phyloP scores from a whole-genome alignment of 2,113 vertebrate species.

The Ageneiosus marmoratus region DNA sequence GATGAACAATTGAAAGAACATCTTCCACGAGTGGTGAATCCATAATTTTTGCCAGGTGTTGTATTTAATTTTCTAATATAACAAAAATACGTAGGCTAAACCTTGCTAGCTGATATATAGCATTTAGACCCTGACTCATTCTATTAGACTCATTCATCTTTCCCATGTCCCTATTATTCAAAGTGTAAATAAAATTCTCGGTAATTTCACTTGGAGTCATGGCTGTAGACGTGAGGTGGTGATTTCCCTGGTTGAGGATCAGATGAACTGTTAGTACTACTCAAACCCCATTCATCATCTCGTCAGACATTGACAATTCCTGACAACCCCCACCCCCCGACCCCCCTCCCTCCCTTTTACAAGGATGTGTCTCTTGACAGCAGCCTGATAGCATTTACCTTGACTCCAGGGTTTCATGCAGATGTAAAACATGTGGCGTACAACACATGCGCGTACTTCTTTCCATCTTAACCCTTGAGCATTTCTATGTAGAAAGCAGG shows the following conservation, averaged over 20 bases:
- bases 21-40: too few relatives aligned
- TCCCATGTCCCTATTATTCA: neutral
- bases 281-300: slow-evolving; percentile 13
- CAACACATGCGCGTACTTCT: neutral
- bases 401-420: neutral
- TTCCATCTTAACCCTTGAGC: neutral
- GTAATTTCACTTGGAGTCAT: neutral
- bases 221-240: neutral
- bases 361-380: slow-evolving; percentile 11
- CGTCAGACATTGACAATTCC: neutral
- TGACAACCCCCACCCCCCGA: neutral
- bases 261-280: neutral
- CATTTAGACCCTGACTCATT: neutral
- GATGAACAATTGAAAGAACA: too few relatives aligned
- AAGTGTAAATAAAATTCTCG: neutral
- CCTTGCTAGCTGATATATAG: too few relatives aligned
- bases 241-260: slow-evolving; percentile 12
- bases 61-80: too few relatives aligned
- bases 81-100: too few relatives aligned
- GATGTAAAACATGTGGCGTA: neutral
- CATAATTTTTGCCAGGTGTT: too few relatives aligned
- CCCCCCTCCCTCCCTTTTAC: neutral
- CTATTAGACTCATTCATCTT: neutral
- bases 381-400: slow-evolving; percentile 21
- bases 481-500: slow-evolving; percentile 17